Evolutionary conservation across 2,888 invertebrate genomes (phyloP), one percentile per base, ranked within the genome.

Genomic region (Ypsolopha scabrella): DNA sequence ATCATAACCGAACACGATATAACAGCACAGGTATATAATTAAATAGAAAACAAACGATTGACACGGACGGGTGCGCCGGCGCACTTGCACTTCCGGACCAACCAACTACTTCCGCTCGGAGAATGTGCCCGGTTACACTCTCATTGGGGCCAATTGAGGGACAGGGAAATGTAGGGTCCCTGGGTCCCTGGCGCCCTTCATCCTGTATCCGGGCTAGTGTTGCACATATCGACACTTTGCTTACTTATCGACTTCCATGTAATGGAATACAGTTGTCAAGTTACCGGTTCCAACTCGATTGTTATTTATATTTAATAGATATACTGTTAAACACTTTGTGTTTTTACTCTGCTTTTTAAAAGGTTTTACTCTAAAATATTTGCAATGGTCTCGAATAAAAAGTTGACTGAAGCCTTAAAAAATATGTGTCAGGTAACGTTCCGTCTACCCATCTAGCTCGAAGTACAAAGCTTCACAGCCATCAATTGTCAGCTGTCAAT

Each of bases 111-210:
- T 24, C 24, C 24, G 24, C 2, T 24, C 24, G 2, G 24, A 70
- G 69, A 68, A 65, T 69, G 65, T 51, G 53, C 53, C 57, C 57
- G 51, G 65, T 55, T 58, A 56, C 60, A 50, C 54, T 52, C 53
- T 72, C 64, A 71, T 72, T 74, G 67, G 63, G 66, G 59, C 62
- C 76, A 78, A 80, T 80, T 80, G 75, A 66, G 66, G 57, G 55
- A 54, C 54, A 55, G 55, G 24, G 57, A 60, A 60, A 59, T 62
- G 59, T 63, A 70, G 72, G 72, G 69, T 72, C 65, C 70, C 63
- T 58, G 64, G 65, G 70, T 75, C 75, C 75, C 65, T 70, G 59
- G 67, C 67, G 64, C 24, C 24, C 24, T 24, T 24, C 24, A 4
- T 24, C 24, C 24, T 24, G 67, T 62, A 66, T 77, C 70, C 72